A percentile compares a stretch with the other conserved stretches of the same genome.
These are phyloP conservation scores for Pseudomyrmex flavicornis DNA, from an alignment of 1,140 invertebrate genomes.

Conservation along the genomic window DNA sequence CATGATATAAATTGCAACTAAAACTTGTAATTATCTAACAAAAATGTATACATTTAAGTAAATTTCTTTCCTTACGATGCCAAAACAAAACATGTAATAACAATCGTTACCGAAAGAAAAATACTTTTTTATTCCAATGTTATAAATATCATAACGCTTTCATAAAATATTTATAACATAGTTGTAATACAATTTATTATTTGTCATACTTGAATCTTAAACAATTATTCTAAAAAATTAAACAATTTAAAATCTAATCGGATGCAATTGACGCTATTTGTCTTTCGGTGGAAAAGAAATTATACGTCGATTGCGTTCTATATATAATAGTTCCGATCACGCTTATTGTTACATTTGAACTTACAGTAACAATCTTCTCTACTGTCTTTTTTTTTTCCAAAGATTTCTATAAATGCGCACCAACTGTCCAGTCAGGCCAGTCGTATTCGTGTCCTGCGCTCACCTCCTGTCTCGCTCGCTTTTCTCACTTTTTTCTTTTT, in stretches of 20 bases:
- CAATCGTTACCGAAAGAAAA: too few species aligned
- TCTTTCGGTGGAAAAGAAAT: slow-evolving; percentile 1
- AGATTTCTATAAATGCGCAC: slow-evolving; percentile 68
- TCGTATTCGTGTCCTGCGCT: slow-evolving; percentile 66
- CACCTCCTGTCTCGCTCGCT: slow-evolving; percentile 57
- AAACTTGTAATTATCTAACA: not conserved
- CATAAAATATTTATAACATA: too few species aligned
- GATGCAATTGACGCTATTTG: not conserved
- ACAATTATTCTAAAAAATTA: not conserved
- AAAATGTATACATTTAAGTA: not conserved
- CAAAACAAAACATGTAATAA: too few species aligned
- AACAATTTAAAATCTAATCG: slow-evolving; percentile 4
- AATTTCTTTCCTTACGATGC: too few species aligned
- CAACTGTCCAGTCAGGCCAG: slow-evolving; percentile 64
- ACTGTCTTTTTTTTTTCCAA: slow-evolving; percentile 65
- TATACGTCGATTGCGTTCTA: slow-evolving; percentile 28
- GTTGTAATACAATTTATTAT: too few species aligned
- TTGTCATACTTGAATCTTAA: too few species aligned
- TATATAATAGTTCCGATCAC: slow-evolving; percentile 26
- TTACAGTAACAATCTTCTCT: slow-evolving; percentile 62
- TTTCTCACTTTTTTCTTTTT: slow-evolving; percentile 44
- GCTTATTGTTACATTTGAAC: slow-evolving; percentile 68
- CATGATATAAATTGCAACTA: not conserved
- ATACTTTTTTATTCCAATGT: too few species aligned
- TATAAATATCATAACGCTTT: too few species aligned